phyloP scores from a whole-genome alignment of 2,113 vertebrate genomes.

The Carettochelys insculpta region DNA sequence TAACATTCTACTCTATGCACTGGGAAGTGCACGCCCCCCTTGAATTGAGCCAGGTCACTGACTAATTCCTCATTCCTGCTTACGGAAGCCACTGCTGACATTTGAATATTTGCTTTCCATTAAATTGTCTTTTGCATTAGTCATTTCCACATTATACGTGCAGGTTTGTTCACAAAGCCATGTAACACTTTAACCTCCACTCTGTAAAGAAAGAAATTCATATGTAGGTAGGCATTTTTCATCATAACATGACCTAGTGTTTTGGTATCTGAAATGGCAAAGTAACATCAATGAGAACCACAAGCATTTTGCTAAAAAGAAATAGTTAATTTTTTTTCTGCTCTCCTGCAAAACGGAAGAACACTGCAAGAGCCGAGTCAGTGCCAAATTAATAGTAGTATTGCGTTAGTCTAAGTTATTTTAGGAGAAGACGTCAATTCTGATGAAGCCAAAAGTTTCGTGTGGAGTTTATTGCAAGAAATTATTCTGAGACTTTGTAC shows the following conservation, averaged over 20 bases:
- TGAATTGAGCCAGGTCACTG: neutral
- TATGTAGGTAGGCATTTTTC: constrained; percentile 44
- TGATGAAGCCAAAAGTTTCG: neutral
- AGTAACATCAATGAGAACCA: constrained; percentile 18
- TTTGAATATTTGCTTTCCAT: constrained; percentile 12
- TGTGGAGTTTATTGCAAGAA: no score
- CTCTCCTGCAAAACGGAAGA: neutral
- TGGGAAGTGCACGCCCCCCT: neutral
- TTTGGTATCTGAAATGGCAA: constrained; percentile 29
- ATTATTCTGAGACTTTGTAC: no score
- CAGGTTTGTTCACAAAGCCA: constrained; percentile 45
- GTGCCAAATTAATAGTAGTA: neutral
- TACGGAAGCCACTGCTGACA: neutral
- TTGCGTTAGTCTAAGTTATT: neutral
- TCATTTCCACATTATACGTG: constrained; percentile 50
- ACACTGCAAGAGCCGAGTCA: neutral
- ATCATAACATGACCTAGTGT: constrained; percentile 56
- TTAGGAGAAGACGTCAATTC: neutral
- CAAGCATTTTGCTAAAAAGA: neutral
- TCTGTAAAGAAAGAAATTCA: constrained; percentile 51
- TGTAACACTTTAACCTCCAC: constrained; percentile 49
- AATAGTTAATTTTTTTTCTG: constrained; percentile 4
- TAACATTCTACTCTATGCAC: neutral
- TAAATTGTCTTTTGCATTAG: neutral
- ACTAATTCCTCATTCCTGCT: constrained; percentile 9